Evolutionary conservation across 2,797 vertebrate species (phyloP).

Genomic region (Sylvilagus floridanus): DNA sequence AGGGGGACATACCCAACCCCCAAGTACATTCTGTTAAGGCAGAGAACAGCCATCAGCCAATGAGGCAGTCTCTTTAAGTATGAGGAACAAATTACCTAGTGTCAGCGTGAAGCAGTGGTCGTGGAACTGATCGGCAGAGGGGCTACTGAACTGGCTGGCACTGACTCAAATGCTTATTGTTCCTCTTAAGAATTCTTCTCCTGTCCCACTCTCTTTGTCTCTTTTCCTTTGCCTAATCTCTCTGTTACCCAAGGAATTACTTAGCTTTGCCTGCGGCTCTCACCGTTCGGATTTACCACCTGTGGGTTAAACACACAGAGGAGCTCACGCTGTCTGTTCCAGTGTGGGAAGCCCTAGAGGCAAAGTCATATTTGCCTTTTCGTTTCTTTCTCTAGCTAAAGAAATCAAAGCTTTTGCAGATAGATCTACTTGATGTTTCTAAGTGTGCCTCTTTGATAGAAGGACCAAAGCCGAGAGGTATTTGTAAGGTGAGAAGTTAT

Average conservation of each 20-base stretch:
- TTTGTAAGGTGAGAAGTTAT: neutral
- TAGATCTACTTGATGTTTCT: neutral
- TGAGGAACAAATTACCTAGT: neutral
- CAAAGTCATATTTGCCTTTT: neutral
- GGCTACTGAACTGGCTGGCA: too few species aligned
- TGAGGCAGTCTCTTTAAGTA: neutral
- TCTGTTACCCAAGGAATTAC: neutral
- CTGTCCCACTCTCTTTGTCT: too few species aligned
- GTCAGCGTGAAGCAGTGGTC: accelerated
- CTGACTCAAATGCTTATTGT: accelerated
- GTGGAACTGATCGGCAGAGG: accelerated
- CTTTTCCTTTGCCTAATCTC: neutral
- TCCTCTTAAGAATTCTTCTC: neutral
- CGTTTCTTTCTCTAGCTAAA: neutral
- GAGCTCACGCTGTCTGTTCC: accelerated
- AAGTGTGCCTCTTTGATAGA: neutral
- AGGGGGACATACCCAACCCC: neutral
- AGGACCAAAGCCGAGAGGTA: neutral
- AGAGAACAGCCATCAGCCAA: neutral
- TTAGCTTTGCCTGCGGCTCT: neutral
- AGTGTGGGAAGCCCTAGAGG: neutral
- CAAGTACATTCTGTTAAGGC: neutral
- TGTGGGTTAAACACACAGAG: accelerated
- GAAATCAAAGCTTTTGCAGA: neutral
- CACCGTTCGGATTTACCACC: neutral